These are phyloP conservation scores for Zaprionus davidi DNA, from an alignment of 1,140 invertebrate genomes.

Conservation along the genomic window DNA sequence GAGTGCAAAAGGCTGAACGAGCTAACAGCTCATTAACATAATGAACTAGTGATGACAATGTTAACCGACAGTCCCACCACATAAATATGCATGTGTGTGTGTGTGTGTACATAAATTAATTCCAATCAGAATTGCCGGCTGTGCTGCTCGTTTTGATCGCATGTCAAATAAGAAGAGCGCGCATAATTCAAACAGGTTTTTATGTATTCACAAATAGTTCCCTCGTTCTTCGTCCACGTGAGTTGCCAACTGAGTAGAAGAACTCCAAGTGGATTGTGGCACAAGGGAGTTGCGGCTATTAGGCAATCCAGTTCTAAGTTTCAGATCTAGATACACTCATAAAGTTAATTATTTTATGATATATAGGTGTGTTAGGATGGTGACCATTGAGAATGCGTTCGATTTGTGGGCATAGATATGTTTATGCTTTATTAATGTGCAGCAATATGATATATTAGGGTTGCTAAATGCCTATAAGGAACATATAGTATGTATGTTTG, in stretches of 20 bases:
- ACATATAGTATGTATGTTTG: not conserved
- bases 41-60: slow-evolving; percentile 64
- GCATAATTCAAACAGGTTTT: slow-evolving; percentile 71
- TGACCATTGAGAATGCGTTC: too few species aligned
- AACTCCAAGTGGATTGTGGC: not conserved
- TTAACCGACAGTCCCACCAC: slow-evolving; percentile 47
- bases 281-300: slow-evolving; percentile 17
- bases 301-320: slow-evolving; percentile 25
- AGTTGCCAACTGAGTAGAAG: slow-evolving; percentile 11
- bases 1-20: slow-evolving; percentile 29
- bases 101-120: slow-evolving; percentile 65
- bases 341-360: not conserved
- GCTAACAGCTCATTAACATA: slow-evolving; percentile 77
- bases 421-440: not conserved
- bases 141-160: slow-evolving; percentile 51
- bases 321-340: not conserved
- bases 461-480: not conserved
- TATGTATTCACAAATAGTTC: slow-evolving; percentile 37
- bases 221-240: slow-evolving; percentile 34
- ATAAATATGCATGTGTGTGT: slow-evolving; percentile 2
- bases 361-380: not conserved
- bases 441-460: not conserved
- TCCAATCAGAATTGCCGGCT: slow-evolving; percentile 47
- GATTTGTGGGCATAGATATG: not conserved
- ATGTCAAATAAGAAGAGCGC: slow-evolving; percentile 65